phyloP scores from a whole-genome alignment of 1,140 invertebrate genomes.

The Drosophila kepulauana region DNA sequence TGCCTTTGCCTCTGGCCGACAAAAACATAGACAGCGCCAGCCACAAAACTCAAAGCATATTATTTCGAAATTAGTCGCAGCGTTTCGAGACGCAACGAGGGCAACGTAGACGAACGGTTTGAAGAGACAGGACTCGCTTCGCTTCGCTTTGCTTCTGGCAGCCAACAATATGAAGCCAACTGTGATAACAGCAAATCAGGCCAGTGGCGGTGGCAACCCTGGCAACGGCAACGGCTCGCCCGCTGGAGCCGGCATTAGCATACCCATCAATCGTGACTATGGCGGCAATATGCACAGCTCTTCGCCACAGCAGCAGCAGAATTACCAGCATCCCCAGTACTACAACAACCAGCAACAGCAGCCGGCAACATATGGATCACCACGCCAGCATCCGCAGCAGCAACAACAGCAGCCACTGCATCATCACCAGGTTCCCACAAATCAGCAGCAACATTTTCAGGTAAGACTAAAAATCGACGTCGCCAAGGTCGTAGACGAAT shows the following conservation, averaged over 20 bases:
- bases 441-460: conserved; percentile 79
- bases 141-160: conserved; percentile 5
- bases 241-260: conserved; percentile 60
- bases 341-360: conserved; percentile 28
- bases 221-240: conserved; percentile 37
- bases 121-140: conserved; percentile 32
- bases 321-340: conserved; percentile 49
- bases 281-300: conserved; percentile 35
- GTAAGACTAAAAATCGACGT: conserved; percentile 52
- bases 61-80: conserved; percentile 61
- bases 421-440: conserved; percentile 62
- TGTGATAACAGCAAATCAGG: conserved; percentile 75
- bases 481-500: conserved; percentile 46
- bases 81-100: conserved; percentile 39
- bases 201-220: conserved; percentile 27
- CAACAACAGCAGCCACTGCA: conserved; percentile 30
- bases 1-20: conserved; percentile 12
- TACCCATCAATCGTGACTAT: conserved; percentile 77
- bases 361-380: conserved; percentile 59
- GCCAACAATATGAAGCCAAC: conserved; percentile 72
- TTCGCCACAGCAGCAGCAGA: conserved; percentile 46
- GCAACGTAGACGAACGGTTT: conserved; percentile 24
- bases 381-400: conserved; percentile 55
- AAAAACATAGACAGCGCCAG: conserved; percentile 25
- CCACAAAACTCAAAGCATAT: conserved; percentile 50